Percentiles rank a stretch among this genome's conserved stretches.
Evolutionary conservation across 2,797 vertebrate species (phyloP).

Genomic region (Monodelphis domestica): DNA sequence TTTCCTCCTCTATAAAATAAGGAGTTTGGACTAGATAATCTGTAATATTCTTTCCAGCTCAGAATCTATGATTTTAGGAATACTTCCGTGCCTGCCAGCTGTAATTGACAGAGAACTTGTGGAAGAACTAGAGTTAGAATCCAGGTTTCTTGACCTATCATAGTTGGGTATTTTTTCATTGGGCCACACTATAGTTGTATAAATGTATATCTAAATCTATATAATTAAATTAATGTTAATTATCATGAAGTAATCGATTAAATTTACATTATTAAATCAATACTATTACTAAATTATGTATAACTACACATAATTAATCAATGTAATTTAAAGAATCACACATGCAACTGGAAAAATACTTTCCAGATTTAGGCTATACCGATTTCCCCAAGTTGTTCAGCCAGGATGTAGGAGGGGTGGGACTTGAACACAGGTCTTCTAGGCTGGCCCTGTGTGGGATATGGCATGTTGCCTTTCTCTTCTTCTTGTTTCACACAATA

Average conservation of each 20-base stretch:
- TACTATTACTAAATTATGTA: too few species aligned
- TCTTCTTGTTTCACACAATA: slow-evolving; percentile 39
- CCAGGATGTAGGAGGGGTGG: background rate
- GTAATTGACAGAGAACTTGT: background rate
- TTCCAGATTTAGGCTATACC: slow-evolving; percentile 35
- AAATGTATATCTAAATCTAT: too few species aligned
- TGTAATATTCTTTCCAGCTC: background rate
- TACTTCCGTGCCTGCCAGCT: background rate
- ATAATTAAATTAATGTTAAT: too few species aligned
- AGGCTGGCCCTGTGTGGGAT: background rate
- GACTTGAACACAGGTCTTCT: too few species aligned
- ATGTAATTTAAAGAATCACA: background rate
- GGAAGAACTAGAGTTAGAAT: background rate
- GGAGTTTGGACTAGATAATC: background rate
- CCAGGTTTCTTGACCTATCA: background rate
- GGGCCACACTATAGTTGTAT: background rate
- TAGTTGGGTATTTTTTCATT: background rate
- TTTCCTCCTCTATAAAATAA: background rate
- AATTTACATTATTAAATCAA: too few species aligned
- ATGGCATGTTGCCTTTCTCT: background rate
- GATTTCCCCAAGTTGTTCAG: background rate
- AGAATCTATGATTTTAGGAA: background rate
- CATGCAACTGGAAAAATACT: slow-evolving; percentile 34
- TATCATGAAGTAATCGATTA: too few species aligned
- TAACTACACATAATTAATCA: too few species aligned